Percentiles rank a stretch among this genome's conserved stretches.
These are phyloP conservation scores for Aselliscus stoliczkanus DNA, from an alignment of 2,797 vertebrate species.

Conservation along the genomic window DNA sequence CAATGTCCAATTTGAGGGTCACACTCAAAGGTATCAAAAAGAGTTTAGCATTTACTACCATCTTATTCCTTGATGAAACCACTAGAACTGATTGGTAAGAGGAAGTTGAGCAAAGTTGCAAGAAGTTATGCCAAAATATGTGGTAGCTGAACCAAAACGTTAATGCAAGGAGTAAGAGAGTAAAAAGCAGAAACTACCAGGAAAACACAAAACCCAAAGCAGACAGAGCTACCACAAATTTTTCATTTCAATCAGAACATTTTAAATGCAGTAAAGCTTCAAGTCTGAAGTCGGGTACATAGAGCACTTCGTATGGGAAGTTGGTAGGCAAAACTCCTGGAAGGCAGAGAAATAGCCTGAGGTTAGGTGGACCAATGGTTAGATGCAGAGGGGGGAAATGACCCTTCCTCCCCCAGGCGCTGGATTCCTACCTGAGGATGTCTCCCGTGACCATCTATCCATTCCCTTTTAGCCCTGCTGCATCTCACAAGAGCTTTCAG, in stretches of 20 bases:
- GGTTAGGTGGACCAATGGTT: not conserved
- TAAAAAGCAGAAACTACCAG: not conserved
- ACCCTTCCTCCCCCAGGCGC: not conserved
- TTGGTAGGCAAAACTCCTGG: not conserved
- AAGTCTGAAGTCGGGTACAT: not conserved
- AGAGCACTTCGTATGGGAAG: not conserved
- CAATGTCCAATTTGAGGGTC: not conserved
- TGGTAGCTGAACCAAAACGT: not conserved
- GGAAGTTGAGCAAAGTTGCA: not conserved
- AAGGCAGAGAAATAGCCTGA: not conserved
- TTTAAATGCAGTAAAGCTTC: not conserved
- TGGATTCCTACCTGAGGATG: not conserved
- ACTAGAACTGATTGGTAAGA: not conserved
- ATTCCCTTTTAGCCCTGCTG: not conserved
- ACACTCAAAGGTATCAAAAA: not conserved
- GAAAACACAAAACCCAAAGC: not conserved
- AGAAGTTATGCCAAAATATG: not conserved
- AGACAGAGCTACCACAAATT: not conserved
- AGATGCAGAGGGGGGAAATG: not conserved
- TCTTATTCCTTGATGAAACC: not conserved
- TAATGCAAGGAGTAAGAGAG: not conserved
- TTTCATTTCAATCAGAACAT: not conserved
- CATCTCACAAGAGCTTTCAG: not conserved
- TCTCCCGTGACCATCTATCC: not conserved
- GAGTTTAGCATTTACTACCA: not conserved